A percentile compares a stretch with the other conserved stretches of the same genome.
phyloP scores from a whole-genome alignment of 1,140 invertebrate genomes.

The Sesamia nonagrioides region DNA sequence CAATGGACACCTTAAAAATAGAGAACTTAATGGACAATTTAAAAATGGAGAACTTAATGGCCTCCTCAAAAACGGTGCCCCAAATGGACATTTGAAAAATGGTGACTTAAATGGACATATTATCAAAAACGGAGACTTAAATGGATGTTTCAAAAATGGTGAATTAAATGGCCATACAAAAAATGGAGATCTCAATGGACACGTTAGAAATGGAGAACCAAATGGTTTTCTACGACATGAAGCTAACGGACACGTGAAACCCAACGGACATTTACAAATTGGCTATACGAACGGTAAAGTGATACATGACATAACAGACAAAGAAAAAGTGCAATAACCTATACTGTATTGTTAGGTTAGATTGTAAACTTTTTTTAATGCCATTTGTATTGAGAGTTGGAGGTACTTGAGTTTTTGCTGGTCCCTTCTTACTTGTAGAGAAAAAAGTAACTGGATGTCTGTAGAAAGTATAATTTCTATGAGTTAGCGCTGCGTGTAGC shows the following conservation, averaged over 20 bases:
- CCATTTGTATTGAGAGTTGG: conserved; percentile 25
- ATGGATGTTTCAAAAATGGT: conserved; percentile 42
- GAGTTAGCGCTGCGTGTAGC: conserved; percentile 2
- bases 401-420: conserved; percentile 17
- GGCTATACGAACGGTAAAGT: conserved; percentile 65
- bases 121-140: conserved; percentile 44
- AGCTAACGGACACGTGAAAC: conserved; percentile 38
- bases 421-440: conserved; percentile 9
- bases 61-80: conserved; percentile 42
- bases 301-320: conserved; percentile 58
- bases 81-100: conserved; percentile 50
- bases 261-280: conserved; percentile 53
- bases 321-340: conserved; percentile 78
- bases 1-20: conserved; percentile 60
- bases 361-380: conserved; percentile 36
- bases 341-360: conserved; percentile 44
- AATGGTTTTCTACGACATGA: conserved; percentile 27
- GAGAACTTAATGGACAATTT: conserved; percentile 37
- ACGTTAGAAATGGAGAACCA: conserved; percentile 15
- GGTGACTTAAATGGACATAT: conserved; percentile 52
- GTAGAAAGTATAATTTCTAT: conserved; percentile 37
- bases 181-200: conserved; percentile 51
- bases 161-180: conserved; percentile 36
- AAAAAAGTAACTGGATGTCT: conserved; percentile 10
- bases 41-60: conserved; percentile 50